Evolutionary conservation across 1,140 invertebrate species (phyloP).

Genomic region (Rhopalosiphum padi): DNA sequence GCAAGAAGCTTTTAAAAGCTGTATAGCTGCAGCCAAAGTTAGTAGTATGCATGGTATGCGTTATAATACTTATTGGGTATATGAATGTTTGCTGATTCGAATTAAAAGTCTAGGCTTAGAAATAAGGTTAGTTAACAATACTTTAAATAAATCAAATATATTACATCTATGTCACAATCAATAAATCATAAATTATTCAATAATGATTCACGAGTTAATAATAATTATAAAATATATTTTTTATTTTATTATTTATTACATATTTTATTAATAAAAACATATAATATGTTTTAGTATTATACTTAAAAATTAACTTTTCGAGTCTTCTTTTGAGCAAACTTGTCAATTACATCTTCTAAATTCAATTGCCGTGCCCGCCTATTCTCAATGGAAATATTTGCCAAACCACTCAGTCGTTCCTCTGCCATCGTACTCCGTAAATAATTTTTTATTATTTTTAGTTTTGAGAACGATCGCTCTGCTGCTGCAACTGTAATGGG

Average conservation of each 20-base stretch:
- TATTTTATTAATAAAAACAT: no score
- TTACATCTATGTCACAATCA: no score
- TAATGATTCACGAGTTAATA: no score
- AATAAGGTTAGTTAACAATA: no score
- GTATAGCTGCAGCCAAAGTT: not conserved
- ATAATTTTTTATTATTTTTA: slow-evolving; percentile 35
- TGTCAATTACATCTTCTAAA: no score
- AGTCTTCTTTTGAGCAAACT: no score
- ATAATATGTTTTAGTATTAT: no score
- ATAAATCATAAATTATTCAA: no score
- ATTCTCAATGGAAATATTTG: not conserved
- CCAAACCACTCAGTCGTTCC: not conserved
- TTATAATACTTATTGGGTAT: slow-evolving; percentile 58
- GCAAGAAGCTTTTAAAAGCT: not conserved
- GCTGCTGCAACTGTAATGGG: not conserved
- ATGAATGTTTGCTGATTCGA: slow-evolving; percentile 59
- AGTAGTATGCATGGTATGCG: not conserved
- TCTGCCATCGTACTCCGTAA: slow-evolving; percentile 19
- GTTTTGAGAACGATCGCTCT: slow-evolving; percentile 2
- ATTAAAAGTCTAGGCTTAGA: slow-evolving; percentile 39
- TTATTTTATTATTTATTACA: no score
- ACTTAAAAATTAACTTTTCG: no score
- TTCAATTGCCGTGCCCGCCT: not conserved
- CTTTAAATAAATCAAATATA: no score
- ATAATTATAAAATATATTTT: no score